Percentiles rank a stretch among this genome's conserved stretches.
phyloP scores from a whole-genome alignment of 2,888 invertebrate genomes.

The Torymus aiolomorphi region DNA sequence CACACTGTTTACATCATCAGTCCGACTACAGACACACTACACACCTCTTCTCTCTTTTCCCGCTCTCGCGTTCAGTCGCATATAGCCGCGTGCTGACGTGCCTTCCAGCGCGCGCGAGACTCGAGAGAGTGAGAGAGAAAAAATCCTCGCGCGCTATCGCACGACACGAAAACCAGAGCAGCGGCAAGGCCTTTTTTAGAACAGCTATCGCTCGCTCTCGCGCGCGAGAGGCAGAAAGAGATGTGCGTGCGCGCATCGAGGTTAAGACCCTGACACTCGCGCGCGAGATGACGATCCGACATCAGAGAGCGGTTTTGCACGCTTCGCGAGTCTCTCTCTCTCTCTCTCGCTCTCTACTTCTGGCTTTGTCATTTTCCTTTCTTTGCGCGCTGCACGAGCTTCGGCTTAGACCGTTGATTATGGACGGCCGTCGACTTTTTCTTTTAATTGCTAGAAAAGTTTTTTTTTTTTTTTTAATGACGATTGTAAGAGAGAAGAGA shows the following conservation, averaged over 20 bases:
- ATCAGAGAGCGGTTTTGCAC: background rate
- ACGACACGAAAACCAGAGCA: background rate
- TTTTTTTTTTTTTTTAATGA: too few species aligned
- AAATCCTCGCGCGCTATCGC: background rate
- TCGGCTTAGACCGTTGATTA: background rate
- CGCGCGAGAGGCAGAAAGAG: background rate
- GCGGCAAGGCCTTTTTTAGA: conserved; percentile 31
- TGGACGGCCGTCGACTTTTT: background rate
- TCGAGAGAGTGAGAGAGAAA: background rate
- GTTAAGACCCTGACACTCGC: conserved; percentile 49
- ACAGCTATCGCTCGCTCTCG: background rate
- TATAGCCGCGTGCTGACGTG: too few species aligned
- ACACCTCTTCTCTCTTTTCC: too few species aligned
- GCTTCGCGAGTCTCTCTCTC: conserved; percentile 10
- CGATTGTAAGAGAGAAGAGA: too few species aligned
- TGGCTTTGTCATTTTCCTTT: background rate
- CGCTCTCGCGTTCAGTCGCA: too few species aligned
- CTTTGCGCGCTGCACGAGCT: background rate
- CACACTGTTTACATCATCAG: background rate
- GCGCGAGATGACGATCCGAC: background rate
- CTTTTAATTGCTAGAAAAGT: background rate
- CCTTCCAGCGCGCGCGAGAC: too few species aligned
- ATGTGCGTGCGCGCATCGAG: conserved; percentile 21
- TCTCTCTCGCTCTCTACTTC: background rate
- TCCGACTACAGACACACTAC: too few species aligned